Evolutionary conservation across 1,140 invertebrate genomes (phyloP).

Genomic region (Thereuonema tuberculata): DNA sequence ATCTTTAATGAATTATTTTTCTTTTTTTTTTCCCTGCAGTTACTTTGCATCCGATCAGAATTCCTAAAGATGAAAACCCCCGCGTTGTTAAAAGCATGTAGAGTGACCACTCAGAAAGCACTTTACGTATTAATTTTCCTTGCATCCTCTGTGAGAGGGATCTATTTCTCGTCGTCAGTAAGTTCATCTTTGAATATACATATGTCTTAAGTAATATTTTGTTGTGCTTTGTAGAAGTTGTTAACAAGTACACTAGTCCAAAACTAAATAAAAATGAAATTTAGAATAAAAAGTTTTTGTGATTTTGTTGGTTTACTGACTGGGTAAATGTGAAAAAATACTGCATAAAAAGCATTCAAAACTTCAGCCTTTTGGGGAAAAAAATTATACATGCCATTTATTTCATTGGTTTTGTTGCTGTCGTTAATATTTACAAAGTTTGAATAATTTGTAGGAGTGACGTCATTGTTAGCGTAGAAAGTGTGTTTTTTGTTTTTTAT

Average conservation of each 20-base stretch:
- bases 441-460: no score
- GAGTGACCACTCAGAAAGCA: constrained; percentile 79
- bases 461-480: no score
- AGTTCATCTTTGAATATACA: no score
- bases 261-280: not conserved
- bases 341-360: not conserved
- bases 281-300: not conserved
- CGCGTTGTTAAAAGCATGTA: constrained; percentile 59
- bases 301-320: not conserved
- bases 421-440: no score
- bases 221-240: no score
- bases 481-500: no score
- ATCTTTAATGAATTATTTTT: not conserved
- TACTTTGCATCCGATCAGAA: constrained; percentile 39
- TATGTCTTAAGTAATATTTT: no score
- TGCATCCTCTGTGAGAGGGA: constrained; percentile 66
- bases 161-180: constrained; percentile 79
- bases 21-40: constrained; percentile 18
- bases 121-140: constrained; percentile 79
- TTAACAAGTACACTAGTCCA: not conserved
- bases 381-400: no score
- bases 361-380: no score
- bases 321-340: not conserved
- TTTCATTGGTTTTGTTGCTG: no score
- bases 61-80: constrained; percentile 68